Evolutionary conservation across 2,113 vertebrate genomes (phyloP).

Genomic region (Syrmaticus mikado): DNA sequence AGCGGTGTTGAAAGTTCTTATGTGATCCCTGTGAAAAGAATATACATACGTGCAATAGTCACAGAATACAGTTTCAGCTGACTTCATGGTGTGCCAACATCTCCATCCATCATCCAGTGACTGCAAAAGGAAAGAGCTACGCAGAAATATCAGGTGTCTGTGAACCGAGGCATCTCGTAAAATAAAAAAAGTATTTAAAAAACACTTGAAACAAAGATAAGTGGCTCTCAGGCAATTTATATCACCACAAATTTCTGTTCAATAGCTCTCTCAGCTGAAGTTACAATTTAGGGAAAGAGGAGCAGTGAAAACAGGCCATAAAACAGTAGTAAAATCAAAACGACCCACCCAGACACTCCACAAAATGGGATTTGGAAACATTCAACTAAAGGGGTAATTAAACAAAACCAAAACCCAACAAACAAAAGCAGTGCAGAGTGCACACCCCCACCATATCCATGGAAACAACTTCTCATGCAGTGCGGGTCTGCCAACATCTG

Average conservation of each 20-base stretch:
- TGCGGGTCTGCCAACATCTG: background rate
- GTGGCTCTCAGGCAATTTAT: background rate
- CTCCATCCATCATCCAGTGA: rapidly evolving
- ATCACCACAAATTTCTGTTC: background rate
- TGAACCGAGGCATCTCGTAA: background rate
- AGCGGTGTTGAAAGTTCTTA: background rate
- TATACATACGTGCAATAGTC: too few relatives aligned
- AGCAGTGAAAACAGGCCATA: background rate
- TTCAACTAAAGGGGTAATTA: background rate
- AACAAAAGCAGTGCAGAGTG: background rate
- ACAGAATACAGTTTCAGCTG: background rate
- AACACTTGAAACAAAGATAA: background rate
- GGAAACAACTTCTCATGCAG: background rate
- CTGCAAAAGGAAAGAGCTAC: background rate
- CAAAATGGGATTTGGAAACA: background rate
- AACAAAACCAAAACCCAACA: background rate
- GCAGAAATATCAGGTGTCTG: background rate
- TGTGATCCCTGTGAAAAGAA: background rate
- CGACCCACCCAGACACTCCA: background rate
- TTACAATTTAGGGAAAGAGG: background rate
- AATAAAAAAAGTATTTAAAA: background rate
- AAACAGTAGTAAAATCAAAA: background rate
- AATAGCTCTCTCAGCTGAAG: background rate
- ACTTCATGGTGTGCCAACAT: background rate
- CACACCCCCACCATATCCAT: background rate